Evolutionary conservation across 2,113 vertebrate species (phyloP).

Genomic region (Rhabdomys dilectus): DNA sequence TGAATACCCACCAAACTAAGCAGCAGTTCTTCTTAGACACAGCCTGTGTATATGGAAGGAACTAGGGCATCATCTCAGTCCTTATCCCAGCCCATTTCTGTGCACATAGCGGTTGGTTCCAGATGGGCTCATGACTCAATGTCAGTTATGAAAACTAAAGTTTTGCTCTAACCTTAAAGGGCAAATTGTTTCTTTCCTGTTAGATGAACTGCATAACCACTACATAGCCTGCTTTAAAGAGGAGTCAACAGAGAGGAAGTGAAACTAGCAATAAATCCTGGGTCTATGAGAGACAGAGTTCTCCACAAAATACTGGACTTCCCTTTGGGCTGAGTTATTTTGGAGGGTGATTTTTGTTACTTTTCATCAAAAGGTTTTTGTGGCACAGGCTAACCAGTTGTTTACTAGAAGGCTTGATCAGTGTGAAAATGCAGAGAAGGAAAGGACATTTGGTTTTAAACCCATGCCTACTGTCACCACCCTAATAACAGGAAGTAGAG

Average conservation of each 20-base stretch:
- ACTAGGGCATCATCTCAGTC: neutral
- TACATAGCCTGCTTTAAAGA: neutral
- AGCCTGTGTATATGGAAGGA: neutral
- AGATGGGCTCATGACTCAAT: neutral
- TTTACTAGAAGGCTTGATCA: conserved; percentile 31
- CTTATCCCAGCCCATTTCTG: neutral
- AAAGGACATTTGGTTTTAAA: conserved; percentile 51
- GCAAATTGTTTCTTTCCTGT: conserved; percentile 6
- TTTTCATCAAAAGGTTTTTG: conserved; percentile 25
- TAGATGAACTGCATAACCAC: neutral
- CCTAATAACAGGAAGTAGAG: conserved; percentile 68
- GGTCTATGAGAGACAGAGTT: neutral
- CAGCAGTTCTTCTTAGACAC: neutral
- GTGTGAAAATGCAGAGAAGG: neutral
- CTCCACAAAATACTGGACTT: conserved; percentile 17
- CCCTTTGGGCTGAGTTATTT: conserved; percentile 41
- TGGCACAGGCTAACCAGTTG: conserved; percentile 7
- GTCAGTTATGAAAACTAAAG: neutral
- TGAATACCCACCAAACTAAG: neutral
- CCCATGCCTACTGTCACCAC: conserved; percentile 42
- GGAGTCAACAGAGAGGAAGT: neutral
- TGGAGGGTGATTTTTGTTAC: conserved; percentile 25
- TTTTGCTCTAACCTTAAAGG: neutral
- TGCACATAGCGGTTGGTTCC: neutral
- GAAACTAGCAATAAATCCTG: conserved; percentile 48